Percentiles rank a stretch among this genome's conserved stretches.
These are phyloP conservation scores for Philaenus spumarius DNA, from an alignment of 1,140 invertebrate species.

Conservation along the genomic window DNA sequence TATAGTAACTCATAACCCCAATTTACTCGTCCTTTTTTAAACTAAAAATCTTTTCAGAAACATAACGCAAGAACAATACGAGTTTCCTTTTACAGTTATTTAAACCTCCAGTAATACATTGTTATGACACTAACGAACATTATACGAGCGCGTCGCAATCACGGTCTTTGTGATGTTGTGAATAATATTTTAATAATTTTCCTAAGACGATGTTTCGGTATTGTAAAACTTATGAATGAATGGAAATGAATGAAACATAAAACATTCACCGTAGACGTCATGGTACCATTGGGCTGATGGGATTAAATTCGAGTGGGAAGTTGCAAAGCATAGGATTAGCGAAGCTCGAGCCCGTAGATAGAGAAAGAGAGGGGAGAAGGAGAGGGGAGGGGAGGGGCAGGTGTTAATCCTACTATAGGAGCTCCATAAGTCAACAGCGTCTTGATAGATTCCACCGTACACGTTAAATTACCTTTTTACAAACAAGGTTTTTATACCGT, in stretches of 20 bases:
- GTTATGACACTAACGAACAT: no score
- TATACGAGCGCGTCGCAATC: no score
- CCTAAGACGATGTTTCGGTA: background rate
- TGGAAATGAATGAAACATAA: conserved; percentile 16
- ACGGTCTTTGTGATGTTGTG: no score
- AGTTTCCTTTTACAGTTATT: no score
- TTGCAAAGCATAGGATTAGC: background rate
- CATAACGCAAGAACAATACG: no score
- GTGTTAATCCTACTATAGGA: conserved; percentile 6
- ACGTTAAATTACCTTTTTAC: background rate
- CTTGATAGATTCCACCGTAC: conserved; percentile 9
- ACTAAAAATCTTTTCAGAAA: no score
- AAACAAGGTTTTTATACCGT: background rate
- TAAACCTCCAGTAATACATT: no score
- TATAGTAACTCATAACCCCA: no score
- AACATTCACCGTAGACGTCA: conserved; percentile 11
- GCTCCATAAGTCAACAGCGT: conserved; percentile 10
- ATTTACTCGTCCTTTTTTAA: no score
- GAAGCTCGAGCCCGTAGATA: background rate
- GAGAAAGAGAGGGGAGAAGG: background rate
- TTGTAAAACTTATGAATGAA: conserved; percentile 13
- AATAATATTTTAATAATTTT: no score
- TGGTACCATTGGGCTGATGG: conserved; percentile 6
- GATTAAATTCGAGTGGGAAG: conserved; percentile 12
- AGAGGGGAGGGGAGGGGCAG: background rate